phyloP scores from a whole-genome alignment of 2,888 invertebrate genomes.

The Euproctis similis region DNA sequence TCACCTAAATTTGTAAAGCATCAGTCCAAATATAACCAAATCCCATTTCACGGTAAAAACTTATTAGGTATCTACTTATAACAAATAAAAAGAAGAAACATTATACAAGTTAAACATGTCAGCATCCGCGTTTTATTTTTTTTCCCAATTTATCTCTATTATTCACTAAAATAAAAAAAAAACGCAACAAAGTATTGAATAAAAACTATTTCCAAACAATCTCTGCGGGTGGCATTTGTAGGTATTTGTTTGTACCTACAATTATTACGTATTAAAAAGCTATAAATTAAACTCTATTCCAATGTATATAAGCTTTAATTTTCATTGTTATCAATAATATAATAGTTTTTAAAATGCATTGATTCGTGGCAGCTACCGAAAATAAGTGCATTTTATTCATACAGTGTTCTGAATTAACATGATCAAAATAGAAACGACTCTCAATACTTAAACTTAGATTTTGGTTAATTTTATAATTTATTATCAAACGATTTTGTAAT shows the following conservation, averaged over 20 bases:
- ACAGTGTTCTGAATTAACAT: too few relatives aligned
- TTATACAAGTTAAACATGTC: slow-evolving; percentile 21
- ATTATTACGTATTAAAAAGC: not conserved
- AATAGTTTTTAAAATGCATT: slow-evolving; percentile 9
- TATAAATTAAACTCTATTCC: not conserved
- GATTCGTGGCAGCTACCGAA: slow-evolving; percentile 27
- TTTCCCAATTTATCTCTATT: slow-evolving; percentile 41
- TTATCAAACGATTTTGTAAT: too few relatives aligned
- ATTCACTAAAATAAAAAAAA: slow-evolving; percentile 30
- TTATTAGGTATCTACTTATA: too few relatives aligned
- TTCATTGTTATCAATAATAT: slow-evolving; percentile 2
- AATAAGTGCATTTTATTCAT: slow-evolving; percentile 16
- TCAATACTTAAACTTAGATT: too few relatives aligned
- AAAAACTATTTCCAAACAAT: slow-evolving; percentile 36
- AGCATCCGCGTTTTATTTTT: slow-evolving; percentile 40
- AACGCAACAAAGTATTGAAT: slow-evolving; percentile 35
- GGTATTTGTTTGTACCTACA: too few relatives aligned
- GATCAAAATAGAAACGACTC: too few relatives aligned
- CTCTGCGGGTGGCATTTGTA: slow-evolving; percentile 41
- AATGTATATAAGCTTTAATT: rapidly evolving
- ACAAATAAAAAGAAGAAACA: slow-evolving; percentile 8
- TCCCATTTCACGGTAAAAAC: slow-evolving; percentile 11
- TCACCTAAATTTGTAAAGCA: too few relatives aligned
- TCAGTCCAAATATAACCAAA: slow-evolving; percentile 10
- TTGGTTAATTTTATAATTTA: too few relatives aligned